phyloP scores from a whole-genome alignment of 1,140 invertebrate species.

The Chironomus tepperi region DNA sequence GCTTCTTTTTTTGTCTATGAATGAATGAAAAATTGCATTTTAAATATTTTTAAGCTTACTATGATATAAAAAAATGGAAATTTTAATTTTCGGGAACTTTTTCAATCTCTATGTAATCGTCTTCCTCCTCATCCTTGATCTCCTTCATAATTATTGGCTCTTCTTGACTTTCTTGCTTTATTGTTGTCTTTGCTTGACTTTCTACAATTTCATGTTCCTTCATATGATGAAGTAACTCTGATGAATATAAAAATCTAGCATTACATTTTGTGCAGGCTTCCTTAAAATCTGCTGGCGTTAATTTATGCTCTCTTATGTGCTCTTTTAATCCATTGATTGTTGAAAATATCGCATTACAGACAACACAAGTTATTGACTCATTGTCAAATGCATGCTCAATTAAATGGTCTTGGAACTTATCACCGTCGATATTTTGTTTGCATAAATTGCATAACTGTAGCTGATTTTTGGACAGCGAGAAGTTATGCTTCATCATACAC shows the following conservation, averaged over 20 bases:
- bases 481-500: constrained; percentile 29
- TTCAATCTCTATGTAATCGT: constrained; percentile 40
- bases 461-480: constrained; percentile 6
- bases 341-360: constrained; percentile 82
- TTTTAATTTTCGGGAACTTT: constrained; percentile 29
- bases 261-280: constrained; percentile 68
- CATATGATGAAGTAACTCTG: constrained; percentile 79
- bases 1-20: too few relatives aligned
- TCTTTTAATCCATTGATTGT: constrained; percentile 66
- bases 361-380: constrained; percentile 73
- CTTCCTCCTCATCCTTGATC: constrained; percentile 31
- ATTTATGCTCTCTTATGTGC: constrained; percentile 73
- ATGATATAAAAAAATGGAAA: too few relatives aligned
- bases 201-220: constrained; percentile 29
- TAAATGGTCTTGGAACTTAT: constrained; percentile 77
- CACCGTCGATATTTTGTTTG: constrained; percentile 35
- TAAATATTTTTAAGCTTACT: too few relatives aligned
- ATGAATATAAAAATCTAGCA: constrained; percentile 82
- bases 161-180: constrained; percentile 18
- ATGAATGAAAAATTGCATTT: too few relatives aligned
- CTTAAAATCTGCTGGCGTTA: constrained; percentile 57
- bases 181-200: constrained; percentile 27
- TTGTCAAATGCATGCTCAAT: constrained; percentile 83
- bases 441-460: constrained; percentile 36
- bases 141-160: constrained; percentile 24